Evolutionary conservation across 2,113 vertebrate species (phyloP), one percentile per base, ranked within the genome.

Genomic region (Axis porcinus): DNA sequence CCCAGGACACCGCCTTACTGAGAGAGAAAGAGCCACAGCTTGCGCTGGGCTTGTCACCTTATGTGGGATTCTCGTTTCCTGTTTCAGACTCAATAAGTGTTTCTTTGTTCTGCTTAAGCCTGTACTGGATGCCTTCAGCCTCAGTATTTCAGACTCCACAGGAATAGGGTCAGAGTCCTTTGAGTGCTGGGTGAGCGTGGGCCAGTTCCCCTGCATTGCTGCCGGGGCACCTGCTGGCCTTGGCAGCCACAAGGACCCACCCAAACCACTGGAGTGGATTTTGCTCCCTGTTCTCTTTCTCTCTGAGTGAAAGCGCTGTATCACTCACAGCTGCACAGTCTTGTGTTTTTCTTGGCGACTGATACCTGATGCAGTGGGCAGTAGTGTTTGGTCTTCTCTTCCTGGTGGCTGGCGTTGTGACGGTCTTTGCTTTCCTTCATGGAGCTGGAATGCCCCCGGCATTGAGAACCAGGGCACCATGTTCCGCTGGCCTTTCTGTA

Each of bases 151-250:
- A 47, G 40, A 55, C 10, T 47, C 25, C 30, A 14, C 1, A 1
- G 25, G 52, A 67, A 57, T 15, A 28, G 6, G 15, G 30, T 50
- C 28, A 33, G 64, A 10, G 30, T 40, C 30, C 30, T 40, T 54
- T 58, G 25, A 6, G 9, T 15, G 16, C 19, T 4, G 4, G 45
- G 33, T 3, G 21, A 11, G 0, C 5, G 0, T 2, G 25, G 47
- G 23, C 57, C 40, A 76, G 27, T 5, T 15, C 4, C 28, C 27
- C 3, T 19, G 25, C 15, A 14, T 6, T 2, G 0, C n/a, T 54
- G 58, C 55, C 2, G 1, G 67, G 36, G 76, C 50, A 16, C 40
- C 64, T 16, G 10, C 28, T 16, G 55, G 30, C 27, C 43, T 0
- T 2, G 12, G 11, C 3, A 30, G 76, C 76, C 28, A 0, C 1